Evolutionary conservation across 92 coral and sea anemone genomes (phyloP).

Genomic region (Heteractis magnifica): DNA sequence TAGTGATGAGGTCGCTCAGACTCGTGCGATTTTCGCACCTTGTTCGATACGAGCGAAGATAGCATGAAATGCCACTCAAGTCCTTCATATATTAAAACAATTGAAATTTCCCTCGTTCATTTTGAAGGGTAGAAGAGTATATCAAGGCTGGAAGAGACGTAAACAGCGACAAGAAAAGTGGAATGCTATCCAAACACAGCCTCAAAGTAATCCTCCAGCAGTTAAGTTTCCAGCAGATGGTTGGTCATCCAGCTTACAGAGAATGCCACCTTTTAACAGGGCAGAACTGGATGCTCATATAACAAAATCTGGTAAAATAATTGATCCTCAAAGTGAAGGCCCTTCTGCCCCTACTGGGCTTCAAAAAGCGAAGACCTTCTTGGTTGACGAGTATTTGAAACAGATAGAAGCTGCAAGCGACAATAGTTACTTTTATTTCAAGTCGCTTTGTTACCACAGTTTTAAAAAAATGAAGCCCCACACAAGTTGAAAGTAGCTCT

Average conservation of each 20-base stretch:
- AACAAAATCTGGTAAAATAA: slow-evolving; percentile 27
- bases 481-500: slow-evolving; percentile 57
- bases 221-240: no score
- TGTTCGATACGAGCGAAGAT: no score
- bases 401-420: slow-evolving; percentile 30
- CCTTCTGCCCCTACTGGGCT: slow-evolving; percentile 27
- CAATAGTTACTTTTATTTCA: slow-evolving; percentile 34
- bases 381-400: slow-evolving; percentile 41
- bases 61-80: no score
- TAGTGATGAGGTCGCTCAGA: no score
- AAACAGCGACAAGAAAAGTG: no score
- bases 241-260: slow-evolving; percentile 18
- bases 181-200: no score
- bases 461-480: slow-evolving; percentile 44
- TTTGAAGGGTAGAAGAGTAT: slow-evolving; percentile 7
- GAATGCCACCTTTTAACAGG: slow-evolving; percentile 10
- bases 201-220: no score
- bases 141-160: neutral
- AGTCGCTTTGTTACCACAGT: slow-evolving; percentile 51
- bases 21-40: no score
- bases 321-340: slow-evolving; percentile 18
- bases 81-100: no score
- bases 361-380: slow-evolving; percentile 37
- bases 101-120: neutral
- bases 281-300: slow-evolving; percentile 14